Conservation (phyloP, 1,140 invertebrate genomes). For the Procambarus virginalis region DNA sequence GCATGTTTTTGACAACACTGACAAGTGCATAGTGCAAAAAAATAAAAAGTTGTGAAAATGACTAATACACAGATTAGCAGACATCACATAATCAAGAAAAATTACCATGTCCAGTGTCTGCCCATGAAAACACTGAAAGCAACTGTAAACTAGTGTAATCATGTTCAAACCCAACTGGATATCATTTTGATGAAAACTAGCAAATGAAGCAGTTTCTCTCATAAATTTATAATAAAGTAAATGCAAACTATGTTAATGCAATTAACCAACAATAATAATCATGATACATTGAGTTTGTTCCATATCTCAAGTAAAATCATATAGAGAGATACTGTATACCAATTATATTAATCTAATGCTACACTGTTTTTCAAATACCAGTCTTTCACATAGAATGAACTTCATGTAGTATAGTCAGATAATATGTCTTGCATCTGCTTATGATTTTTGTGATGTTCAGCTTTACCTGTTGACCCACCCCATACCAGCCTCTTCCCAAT, state of each 20-base stretch:
- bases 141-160: too few relatives aligned
- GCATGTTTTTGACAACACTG: constrained; percentile 4
- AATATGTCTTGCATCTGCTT: not conserved
- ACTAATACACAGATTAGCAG: not conserved
- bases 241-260: not conserved
- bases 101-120: too few relatives aligned
- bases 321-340: not conserved
- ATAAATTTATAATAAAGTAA: not conserved
- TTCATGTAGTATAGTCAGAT: too few relatives aligned
- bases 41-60: not conserved
- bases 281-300: not conserved
- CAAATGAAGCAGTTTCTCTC: not conserved
- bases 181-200: not conserved
- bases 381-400: too few relatives aligned
- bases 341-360: too few relatives aligned
- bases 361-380: too few relatives aligned
- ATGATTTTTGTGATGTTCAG: not conserved
- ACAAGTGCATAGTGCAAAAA: not conserved
- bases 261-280: not conserved
- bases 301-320: not conserved
- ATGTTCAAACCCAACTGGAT: not conserved
- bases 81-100: not conserved
- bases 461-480: constrained; percentile 57
- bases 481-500: constrained; percentile 58
- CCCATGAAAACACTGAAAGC: too few relatives aligned